Base-by-base conservation (phyloP, 2,113 vertebrate genomes). In the Trogon surrucura region DNA sequence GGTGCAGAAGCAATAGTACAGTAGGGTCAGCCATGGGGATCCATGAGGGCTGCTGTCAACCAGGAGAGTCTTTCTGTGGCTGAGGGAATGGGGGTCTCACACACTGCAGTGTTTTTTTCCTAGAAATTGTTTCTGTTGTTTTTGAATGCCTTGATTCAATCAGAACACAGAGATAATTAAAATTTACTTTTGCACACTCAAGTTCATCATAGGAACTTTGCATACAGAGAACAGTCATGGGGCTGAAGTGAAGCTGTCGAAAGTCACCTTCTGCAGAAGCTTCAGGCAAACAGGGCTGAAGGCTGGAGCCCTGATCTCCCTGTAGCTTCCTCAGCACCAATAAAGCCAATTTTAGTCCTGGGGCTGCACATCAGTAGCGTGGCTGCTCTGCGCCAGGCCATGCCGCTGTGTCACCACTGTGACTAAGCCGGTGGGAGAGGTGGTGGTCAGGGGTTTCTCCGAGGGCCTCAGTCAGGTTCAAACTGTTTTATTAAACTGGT, bases 401-500 rank as follows among this genome's bases (percentile, higher is more conserved):
- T 30, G 27, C 27, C 60, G 4, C 4, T 1, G 3, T 77, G 91
- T 89, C 73, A 32, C 34, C 7, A 2, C 11, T 6, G 0, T 8
- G 36, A 51, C 71, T 27, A n/a, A 79, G 26, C 25, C 2, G 1
- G 1, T 69, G 20, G 82, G 82, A 54, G 85, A 34, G 80, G 62
- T 61, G 20, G 20, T 89, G 85, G 73, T 48, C 71, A 70, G 30
- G 32, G 72, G 29, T 13, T 88, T 89, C 80, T 80, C 45, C 50
- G 23, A 71, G 85, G 2, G 0, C 88, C 81, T 87, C 12, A 18
- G 91, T 91, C 92, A 91, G 53, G 88, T 82, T 83, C 90, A 91
- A 57, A 72, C 89, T 85, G 91, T 88, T 96, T 95, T 96, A 93
- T 95, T 89, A 91, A 96, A 57, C 82, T 85, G 78, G 85, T 94